These are phyloP conservation scores for Diphyllodes magnificus DNA, from an alignment of 2,113 vertebrate species.

Conservation along the genomic window DNA sequence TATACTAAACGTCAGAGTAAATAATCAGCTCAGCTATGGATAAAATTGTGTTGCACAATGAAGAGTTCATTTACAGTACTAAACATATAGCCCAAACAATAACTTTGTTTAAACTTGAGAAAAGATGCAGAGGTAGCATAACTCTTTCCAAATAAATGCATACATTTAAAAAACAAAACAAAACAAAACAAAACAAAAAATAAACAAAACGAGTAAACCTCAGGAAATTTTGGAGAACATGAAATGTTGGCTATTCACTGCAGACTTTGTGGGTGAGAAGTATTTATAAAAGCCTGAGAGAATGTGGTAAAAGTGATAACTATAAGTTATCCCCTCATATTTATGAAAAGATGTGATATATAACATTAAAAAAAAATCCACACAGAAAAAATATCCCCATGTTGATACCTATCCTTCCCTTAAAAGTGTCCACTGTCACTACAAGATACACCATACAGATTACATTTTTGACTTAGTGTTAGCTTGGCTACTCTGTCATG, in stretches of 20 bases:
- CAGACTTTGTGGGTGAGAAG: fast-evolving
- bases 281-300: background rate
- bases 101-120: background rate
- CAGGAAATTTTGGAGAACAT: background rate
- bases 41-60: background rate
- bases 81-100: background rate
- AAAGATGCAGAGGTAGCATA: background rate
- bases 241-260: background rate
- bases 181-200: background rate
- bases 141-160: background rate
- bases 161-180: background rate
- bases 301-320: background rate
- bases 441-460: background rate
- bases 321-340: background rate
- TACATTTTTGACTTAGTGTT: background rate
- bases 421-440: background rate
- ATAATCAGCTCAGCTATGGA: background rate
- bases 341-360: background rate
- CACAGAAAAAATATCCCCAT: background rate
- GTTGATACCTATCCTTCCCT: background rate
- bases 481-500: background rate
- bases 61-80: background rate
- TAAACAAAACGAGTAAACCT: background rate
- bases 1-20: background rate
- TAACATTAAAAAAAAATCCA: background rate